A percentile compares a stretch with the other conserved stretches of the same genome.
Conservation (phyloP, 2,113 vertebrate genomes). For the Saimiri boliviensis region DNA sequence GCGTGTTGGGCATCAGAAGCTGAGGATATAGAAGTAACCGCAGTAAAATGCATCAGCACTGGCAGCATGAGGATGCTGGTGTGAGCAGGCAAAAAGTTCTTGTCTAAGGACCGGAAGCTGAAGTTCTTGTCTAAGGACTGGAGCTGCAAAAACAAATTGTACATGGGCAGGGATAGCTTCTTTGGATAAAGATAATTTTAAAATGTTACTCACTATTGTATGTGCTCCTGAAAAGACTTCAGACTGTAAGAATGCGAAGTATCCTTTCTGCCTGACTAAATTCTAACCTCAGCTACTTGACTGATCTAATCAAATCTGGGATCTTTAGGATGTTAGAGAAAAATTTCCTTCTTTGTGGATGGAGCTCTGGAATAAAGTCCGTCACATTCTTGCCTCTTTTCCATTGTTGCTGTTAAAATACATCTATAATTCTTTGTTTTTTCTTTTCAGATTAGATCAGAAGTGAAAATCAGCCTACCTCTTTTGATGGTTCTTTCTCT, state of each 20-base stretch:
- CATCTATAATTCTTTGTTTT: not conserved
- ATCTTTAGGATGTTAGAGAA: slow-evolving; percentile 26
- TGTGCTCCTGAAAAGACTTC: slow-evolving; percentile 66
- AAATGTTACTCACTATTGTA: slow-evolving; percentile 52
- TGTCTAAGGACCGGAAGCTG: slow-evolving; percentile 15
- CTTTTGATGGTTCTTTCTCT: not conserved
- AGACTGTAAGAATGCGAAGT: slow-evolving; percentile 21
- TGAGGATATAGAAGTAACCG: slow-evolving; percentile 24
- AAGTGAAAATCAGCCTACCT: slow-evolving; percentile 41
- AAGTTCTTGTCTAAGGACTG: slow-evolving; percentile 34
- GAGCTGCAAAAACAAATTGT: slow-evolving; percentile 30
- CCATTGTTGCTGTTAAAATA: not conserved
- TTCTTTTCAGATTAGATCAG: not conserved
- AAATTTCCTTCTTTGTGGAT: slow-evolving; percentile 6
- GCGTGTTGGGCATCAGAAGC: slow-evolving; percentile 58
- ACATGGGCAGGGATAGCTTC: slow-evolving; percentile 49
- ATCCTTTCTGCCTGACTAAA: slow-evolving; percentile 19
- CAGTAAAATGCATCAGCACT: not conserved
- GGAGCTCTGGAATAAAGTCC: not conserved
- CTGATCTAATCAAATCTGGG: not conserved
- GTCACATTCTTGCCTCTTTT: not conserved
- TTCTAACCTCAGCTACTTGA: slow-evolving; percentile 3
- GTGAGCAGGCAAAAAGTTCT: slow-evolving; percentile 31
- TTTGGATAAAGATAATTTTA: slow-evolving; percentile 34
- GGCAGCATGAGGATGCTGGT: not conserved